These are phyloP conservation scores for Mythimna ferrago DNA, from an alignment of 2,888 invertebrate species.

Conservation along the genomic window DNA sequence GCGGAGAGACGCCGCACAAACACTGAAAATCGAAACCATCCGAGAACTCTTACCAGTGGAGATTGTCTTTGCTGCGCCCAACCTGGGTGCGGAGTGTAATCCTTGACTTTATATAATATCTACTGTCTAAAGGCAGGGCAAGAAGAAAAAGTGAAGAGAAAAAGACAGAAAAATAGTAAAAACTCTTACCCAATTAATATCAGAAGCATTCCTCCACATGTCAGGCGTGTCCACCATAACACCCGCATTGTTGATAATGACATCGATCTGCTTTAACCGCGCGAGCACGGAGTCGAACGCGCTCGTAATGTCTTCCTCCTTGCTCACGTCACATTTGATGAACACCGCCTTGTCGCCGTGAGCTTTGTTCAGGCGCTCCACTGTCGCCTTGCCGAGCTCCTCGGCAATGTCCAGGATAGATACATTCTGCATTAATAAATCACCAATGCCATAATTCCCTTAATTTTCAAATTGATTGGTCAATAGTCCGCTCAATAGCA, in stretches of 20 bases:
- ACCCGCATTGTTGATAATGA: conserved; percentile 78
- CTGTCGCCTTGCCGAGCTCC: conserved; percentile 67
- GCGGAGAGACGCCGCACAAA: too few relatives aligned
- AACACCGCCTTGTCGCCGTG: conserved; percentile 70
- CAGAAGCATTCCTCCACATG: conserved; percentile 71
- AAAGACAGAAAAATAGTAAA: too few relatives aligned
- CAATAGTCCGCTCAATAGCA: too few relatives aligned
- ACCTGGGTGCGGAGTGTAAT: too few relatives aligned
- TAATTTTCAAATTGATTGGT: too few relatives aligned
- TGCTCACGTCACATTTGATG: conserved; percentile 74
- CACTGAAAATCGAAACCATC: too few relatives aligned
- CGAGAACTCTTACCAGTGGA: too few relatives aligned
- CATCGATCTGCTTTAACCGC: conserved; percentile 70
- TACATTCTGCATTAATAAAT: conserved; percentile 45
- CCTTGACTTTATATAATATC: too few relatives aligned
- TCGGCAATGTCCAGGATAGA: conserved; percentile 75
- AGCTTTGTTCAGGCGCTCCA: conserved; percentile 65
- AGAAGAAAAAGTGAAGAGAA: not conserved
- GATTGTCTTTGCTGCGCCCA: too few relatives aligned
- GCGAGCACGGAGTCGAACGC: conserved; percentile 70
- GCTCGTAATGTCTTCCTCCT: conserved; percentile 67
- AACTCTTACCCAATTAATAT: conserved; percentile 74
- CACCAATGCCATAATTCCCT: too few relatives aligned
- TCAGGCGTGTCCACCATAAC: conserved; percentile 73
- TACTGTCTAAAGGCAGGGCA: too few relatives aligned